phyloP scores from a whole-genome alignment of 2,888 invertebrate genomes.

The Dryadula phaetusa region DNA sequence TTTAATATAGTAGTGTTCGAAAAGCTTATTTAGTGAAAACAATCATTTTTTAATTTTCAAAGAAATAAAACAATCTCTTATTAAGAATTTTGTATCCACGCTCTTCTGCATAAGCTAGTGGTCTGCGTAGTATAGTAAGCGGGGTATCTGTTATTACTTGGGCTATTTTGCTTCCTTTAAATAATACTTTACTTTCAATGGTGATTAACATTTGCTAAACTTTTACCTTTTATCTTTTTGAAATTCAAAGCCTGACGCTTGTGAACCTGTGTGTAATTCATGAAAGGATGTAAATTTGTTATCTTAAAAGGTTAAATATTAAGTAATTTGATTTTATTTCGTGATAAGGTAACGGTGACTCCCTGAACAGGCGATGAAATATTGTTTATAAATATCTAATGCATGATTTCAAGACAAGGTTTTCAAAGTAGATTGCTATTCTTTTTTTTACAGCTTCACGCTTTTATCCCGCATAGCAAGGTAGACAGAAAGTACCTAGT shows the following conservation, averaged over 20 bases:
- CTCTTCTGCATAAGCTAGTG: background rate
- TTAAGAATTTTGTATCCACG: no score
- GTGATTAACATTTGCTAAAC: background rate
- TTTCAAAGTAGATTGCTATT: background rate
- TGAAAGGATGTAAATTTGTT: conserved; percentile 11
- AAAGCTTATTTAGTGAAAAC: no score
- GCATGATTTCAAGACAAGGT: background rate
- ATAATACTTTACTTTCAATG: no score
- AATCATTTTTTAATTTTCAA: no score
- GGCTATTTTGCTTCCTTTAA: background rate
- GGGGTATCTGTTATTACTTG: background rate
- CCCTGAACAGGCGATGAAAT: background rate
- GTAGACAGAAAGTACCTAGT: no score
- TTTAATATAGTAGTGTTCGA: no score
- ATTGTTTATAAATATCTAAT: conserved; percentile 10
- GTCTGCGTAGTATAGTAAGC: no score
- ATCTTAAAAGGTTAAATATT: conserved; percentile 10
- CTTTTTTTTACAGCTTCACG: no score
- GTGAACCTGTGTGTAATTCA: background rate
- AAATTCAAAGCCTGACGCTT: background rate
- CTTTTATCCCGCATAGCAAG: no score
- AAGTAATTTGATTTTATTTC: conserved; percentile 11
- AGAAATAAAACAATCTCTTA: no score
- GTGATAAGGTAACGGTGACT: background rate
- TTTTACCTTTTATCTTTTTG: background rate